A percentile compares a stretch with the other conserved stretches of the same genome.
Conservation (phyloP, 2,888 invertebrate genomes). For the Scaptomyza parva region DNA sequence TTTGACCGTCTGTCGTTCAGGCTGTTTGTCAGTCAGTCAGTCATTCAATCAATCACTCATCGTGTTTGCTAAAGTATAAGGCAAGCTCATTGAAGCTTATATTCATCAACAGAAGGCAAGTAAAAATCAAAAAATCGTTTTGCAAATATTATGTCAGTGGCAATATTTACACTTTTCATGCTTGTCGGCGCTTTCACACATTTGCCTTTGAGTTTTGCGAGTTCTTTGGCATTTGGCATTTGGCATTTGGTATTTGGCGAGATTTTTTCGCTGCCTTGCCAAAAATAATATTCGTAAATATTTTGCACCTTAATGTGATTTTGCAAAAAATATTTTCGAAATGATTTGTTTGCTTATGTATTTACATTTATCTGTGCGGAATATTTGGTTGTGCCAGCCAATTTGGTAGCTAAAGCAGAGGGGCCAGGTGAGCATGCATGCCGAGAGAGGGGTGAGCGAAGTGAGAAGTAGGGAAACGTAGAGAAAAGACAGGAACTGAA, state of each 20-base stretch:
- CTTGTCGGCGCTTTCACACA: slow-evolving; percentile 33
- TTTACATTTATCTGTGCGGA: slow-evolving; percentile 74
- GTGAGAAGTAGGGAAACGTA: background rate
- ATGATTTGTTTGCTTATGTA: slow-evolving; percentile 76
- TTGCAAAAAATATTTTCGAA: slow-evolving; percentile 73
- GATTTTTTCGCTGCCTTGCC: slow-evolving; percentile 39
- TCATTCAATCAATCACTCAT: slow-evolving; percentile 39
- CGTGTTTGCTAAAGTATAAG: slow-evolving; percentile 22
- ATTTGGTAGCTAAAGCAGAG: slow-evolving; percentile 46
- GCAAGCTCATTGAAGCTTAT: slow-evolving; percentile 37
- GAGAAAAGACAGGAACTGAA: slow-evolving; percentile 39
- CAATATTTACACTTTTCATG: slow-evolving; percentile 70
- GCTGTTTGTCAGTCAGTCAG: slow-evolving; percentile 31
- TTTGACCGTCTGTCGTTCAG: background rate
- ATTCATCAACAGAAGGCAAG: slow-evolving; percentile 60
- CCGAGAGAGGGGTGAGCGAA: background rate
- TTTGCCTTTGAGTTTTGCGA: slow-evolving; percentile 55
- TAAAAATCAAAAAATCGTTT: slow-evolving; percentile 54
- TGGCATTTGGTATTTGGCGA: slow-evolving; percentile 40
- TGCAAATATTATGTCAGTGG: slow-evolving; percentile 65
- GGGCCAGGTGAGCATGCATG: background rate
- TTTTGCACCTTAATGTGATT: slow-evolving; percentile 76
- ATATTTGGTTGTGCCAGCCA: slow-evolving; percentile 58
- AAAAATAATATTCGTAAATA: slow-evolving; percentile 74
- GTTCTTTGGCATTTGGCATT: slow-evolving; percentile 42